phyloP scores from a whole-genome alignment of 2,113 vertebrate genomes.

The Microtus oregoni region DNA sequence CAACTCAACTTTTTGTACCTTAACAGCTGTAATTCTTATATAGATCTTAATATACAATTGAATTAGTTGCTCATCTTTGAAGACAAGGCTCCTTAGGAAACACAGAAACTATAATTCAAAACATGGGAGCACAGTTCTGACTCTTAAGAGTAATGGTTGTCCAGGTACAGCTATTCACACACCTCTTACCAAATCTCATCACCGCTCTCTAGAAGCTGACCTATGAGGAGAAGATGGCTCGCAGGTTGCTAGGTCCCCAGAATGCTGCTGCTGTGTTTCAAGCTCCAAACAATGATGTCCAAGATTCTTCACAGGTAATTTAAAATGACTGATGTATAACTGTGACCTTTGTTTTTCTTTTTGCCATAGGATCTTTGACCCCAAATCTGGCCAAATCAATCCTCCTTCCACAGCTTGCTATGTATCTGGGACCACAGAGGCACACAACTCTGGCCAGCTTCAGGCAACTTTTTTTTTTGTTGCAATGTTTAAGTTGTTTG shows the following conservation, averaged over 20 bases:
- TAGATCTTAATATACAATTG: background rate
- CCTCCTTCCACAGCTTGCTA: background rate
- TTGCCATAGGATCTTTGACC: too few species aligned
- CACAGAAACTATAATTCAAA: background rate
- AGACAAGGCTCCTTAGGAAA: background rate
- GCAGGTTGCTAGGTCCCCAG: slow-evolving; percentile 94
- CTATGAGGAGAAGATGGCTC: slow-evolving; percentile 97
- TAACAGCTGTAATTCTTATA: background rate
- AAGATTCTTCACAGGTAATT: slow-evolving; percentile 90
- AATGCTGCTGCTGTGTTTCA: slow-evolving; percentile 92
- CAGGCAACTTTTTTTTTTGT: background rate
- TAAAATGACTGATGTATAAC: slow-evolving; percentile 4
- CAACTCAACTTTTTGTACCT: background rate
- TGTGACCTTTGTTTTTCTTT: background rate
- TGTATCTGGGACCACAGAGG: background rate
- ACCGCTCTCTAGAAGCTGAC: slow-evolving; percentile 89
- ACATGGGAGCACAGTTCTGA: background rate
- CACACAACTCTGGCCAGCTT: background rate
- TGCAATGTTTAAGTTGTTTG: background rate
- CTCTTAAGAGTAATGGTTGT: background rate
- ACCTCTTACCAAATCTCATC: slow-evolving; percentile 25
- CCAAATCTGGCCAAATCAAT: rapidly evolving
- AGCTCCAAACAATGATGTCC: slow-evolving; percentile 87
- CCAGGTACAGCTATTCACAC: background rate
- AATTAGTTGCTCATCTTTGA: slow-evolving; percentile 44